Evolutionary conservation across 2,113 vertebrate genomes (phyloP), one percentile per base, ranked within the genome.

Genomic region (Ceratotherium simum): DNA sequence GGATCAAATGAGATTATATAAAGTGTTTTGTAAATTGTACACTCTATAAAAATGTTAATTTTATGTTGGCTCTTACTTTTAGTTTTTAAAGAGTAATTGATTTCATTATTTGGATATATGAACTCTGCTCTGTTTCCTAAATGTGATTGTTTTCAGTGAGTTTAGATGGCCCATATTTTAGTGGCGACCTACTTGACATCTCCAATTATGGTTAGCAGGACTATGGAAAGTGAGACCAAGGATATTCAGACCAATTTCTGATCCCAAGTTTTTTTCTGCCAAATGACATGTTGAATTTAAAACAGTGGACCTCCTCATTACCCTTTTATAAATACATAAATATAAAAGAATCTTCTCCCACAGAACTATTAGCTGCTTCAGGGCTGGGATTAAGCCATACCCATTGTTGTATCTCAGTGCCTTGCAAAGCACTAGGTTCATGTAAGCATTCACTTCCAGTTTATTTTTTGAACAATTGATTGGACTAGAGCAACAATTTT

Each of bases 1-100:
- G 36, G 27, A 14, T 56, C 17, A 56, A 62, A 64, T 56, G 56
- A 72, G 56, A 80, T 72, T 84, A 72, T 27, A 85, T 76, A 82
- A 75, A 70, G 18, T 73, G 20, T 6, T 80, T 81, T 90, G 36
- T 81, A 75, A 96, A 80, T 75, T 75, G 27, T 65, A 67, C 85
- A 36, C 31, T 64, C 42, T 79, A 82, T 54, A 69, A 78, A 93
- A 90, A 90, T 46, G 29, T 79, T 85, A 70, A 70, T 46, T 70
- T 93, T 72, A 89, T 84, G 54, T 85, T 70, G 79, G 21, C 79
- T 84, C 48, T 56, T 48, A 85, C 39, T 83, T 95, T 81, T 75
- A 39, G 16, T 51, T 65, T 94, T 94, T 91, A 33, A 81, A 58
- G 31, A 69, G 20, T 60, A 27, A 42, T 42, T 76, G 33, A 69